Conservation (phyloP, 2,113 vertebrate species). For the Nothocercus julius region DNA sequence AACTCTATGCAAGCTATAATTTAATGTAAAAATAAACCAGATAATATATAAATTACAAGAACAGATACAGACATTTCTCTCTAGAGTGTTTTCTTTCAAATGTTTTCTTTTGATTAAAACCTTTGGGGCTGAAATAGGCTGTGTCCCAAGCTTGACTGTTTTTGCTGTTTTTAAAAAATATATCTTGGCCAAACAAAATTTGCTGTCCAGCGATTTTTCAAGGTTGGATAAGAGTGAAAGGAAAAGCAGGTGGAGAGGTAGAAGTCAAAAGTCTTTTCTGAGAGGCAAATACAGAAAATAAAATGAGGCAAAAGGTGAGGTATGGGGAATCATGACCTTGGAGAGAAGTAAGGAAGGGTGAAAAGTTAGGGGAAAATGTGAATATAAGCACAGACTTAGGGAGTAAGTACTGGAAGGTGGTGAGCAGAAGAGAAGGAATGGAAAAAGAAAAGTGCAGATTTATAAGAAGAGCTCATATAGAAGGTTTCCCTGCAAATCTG, state of each 20-base stretch:
- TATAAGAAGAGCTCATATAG: not conserved
- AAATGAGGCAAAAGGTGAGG: not conserved
- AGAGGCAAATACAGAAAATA: not conserved
- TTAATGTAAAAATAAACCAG: not conserved
- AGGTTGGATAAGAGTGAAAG: not conserved
- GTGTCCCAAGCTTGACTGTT: not conserved
- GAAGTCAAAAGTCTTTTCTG: not conserved
- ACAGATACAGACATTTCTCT: accelerated
- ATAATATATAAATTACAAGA: not conserved
- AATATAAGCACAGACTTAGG: not conserved
- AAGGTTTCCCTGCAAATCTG: not conserved
- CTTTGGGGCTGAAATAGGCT: not conserved
- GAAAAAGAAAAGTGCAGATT: accelerated
- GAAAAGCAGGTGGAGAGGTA: not conserved
- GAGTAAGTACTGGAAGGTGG: not conserved
- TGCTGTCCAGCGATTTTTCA: not conserved
- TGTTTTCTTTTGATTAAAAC: not conserved
- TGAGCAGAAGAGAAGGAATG: not conserved
- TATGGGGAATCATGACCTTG: not conserved
- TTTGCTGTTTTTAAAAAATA: not conserved
- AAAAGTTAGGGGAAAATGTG: not conserved
- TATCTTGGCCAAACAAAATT: not conserved
- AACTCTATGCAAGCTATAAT: not conserved
- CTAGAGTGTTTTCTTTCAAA: not conserved
- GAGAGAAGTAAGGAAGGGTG: not conserved